Evolutionary conservation across 2,888 invertebrate species (phyloP).

Genomic region (Caenorhabditis wallacei): DNA sequence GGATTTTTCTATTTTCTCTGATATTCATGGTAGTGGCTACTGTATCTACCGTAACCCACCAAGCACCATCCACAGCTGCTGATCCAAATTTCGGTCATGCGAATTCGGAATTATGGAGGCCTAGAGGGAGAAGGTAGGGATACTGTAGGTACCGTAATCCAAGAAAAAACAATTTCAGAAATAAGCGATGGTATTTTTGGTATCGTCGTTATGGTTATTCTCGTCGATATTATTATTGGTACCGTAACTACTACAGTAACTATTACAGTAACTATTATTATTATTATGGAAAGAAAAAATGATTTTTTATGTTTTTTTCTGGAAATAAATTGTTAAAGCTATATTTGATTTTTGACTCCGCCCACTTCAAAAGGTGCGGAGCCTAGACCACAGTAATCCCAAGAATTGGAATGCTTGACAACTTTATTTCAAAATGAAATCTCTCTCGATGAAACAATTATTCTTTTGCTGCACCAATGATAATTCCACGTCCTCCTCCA

Average conservation of each 20-base stretch:
- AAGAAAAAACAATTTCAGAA: slow-evolving; percentile 20
- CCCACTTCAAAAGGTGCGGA: too few species aligned
- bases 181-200: slow-evolving; percentile 14
- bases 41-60: too few species aligned
- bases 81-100: slow-evolving; percentile 33
- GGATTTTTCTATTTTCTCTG: too few species aligned
- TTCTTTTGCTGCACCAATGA: slow-evolving; percentile 12
- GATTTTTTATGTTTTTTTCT: neutral
- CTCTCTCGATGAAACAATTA: neutral
- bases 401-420: too few species aligned
- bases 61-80: slow-evolving; percentile 8
- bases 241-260: slow-evolving; percentile 19
- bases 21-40: too few species aligned
- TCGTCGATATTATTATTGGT: slow-evolving; percentile 18
- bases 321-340: too few species aligned
- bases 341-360: too few species aligned
- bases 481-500: slow-evolving; percentile 20
- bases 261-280: slow-evolving; percentile 23
- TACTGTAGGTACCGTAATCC: neutral
- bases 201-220: slow-evolving; percentile 7
- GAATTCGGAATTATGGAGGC: slow-evolving; percentile 25
- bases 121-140: slow-evolving; percentile 16
- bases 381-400: too few species aligned
- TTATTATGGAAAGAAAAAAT: slow-evolving; percentile 18
- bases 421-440: too few species aligned